phyloP scores from a whole-genome alignment of 2,888 invertebrate species.

The Pseudanteris insignis region DNA sequence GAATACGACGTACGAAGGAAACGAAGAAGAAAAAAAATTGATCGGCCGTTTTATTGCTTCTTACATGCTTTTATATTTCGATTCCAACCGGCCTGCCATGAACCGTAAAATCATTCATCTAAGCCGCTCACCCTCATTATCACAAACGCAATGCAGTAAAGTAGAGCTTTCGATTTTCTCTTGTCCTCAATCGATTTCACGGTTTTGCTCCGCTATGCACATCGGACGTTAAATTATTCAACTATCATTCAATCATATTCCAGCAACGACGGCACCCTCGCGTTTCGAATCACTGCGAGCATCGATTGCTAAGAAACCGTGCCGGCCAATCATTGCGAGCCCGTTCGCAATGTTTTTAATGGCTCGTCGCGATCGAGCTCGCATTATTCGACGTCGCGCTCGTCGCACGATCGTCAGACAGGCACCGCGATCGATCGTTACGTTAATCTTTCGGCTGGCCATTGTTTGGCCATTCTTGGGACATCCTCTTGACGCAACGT shows the following conservation, averaged over 20 bases:
- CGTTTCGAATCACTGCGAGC: conserved; percentile 14
- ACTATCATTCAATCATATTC: conserved; percentile 35
- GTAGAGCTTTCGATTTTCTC: conserved; percentile 35
- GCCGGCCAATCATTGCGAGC: conserved; percentile 4
- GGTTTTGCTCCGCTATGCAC: conserved; percentile 56
- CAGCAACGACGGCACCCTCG: conserved; percentile 11
- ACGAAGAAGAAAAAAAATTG: not conserved
- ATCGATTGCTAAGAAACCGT: conserved; percentile 24
- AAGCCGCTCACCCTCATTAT: conserved; percentile 49
- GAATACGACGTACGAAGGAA: conserved; percentile 3
- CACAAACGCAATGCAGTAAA: conserved; percentile 50
- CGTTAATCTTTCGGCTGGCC: conserved; percentile 1
- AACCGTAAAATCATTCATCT: conserved; percentile 52
- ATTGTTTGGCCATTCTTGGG: no score
- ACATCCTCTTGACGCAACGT: no score
- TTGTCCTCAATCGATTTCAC: conserved; percentile 39
- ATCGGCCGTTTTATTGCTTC: not conserved
- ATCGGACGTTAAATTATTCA: conserved; percentile 50
- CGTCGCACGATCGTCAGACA: no score
- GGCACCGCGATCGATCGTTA: conserved; percentile 1
- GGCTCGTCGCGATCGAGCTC: conserved; percentile 4
- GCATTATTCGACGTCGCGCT: not conserved
- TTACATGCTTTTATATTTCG: not conserved
- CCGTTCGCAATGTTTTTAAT: conserved; percentile 8
- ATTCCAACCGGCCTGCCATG: conserved; percentile 10